A percentile compares a stretch with the other conserved stretches of the same genome.
These are phyloP conservation scores for Polymixis flavicincta DNA, from an alignment of 2,888 invertebrate genomes.

Conservation along the genomic window DNA sequence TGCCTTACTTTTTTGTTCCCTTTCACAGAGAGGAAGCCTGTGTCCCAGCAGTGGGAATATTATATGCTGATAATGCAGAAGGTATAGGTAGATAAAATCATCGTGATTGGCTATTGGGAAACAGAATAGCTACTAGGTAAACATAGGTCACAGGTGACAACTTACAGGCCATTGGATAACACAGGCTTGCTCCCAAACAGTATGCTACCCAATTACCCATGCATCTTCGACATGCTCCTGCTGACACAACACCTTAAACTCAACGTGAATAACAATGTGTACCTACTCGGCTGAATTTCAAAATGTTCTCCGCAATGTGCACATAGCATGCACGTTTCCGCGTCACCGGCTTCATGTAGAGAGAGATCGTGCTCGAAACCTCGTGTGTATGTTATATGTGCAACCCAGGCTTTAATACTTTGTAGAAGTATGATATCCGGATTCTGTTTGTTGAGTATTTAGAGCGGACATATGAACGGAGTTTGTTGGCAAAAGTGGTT, in stretches of 20 bases:
- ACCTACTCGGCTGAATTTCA: slow-evolving; percentile 29
- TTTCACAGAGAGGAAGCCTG: too few species aligned
- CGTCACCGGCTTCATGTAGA: not conserved
- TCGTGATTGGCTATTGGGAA: too few species aligned
- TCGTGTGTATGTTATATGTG: not conserved
- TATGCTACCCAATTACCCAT: not conserved
- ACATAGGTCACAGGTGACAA: not conserved
- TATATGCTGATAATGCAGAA: too few species aligned
- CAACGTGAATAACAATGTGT: slow-evolving; percentile 10
- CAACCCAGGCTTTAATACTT: slow-evolving; percentile 21
- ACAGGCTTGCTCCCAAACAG: not conserved
- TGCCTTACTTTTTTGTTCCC: too few species aligned
- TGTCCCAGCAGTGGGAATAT: too few species aligned
- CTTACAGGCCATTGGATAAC: not conserved
- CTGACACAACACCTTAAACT: too few species aligned
- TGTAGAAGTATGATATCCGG: not conserved
- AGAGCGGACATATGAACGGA: too few species aligned
- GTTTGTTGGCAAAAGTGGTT: not conserved
- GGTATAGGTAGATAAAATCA: too few species aligned
- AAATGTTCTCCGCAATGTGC: slow-evolving; percentile 6
- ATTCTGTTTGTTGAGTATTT: not conserved
- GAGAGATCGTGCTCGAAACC: slow-evolving; percentile 6
- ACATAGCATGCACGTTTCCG: slow-evolving; percentile 17
- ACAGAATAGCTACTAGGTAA: too few species aligned
- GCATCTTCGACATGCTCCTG: not conserved